A percentile compares a stretch with the other conserved stretches of the same genome.
Evolutionary conservation across 2,113 vertebrate genomes (phyloP).

Genomic region (Macaca mulatta): DNA sequence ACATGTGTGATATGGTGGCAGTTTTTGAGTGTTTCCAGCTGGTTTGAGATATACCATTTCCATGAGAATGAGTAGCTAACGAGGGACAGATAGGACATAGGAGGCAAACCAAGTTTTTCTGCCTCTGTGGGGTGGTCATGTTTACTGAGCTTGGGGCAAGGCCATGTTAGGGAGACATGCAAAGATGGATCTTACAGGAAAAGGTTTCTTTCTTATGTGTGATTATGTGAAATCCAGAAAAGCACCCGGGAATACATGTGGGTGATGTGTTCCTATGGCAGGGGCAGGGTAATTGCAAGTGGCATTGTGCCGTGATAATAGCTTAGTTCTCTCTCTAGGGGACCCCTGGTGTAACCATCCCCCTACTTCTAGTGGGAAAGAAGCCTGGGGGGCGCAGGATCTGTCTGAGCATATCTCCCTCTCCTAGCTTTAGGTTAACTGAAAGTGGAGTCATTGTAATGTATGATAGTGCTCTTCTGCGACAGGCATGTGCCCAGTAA

Average conservation of each 20-base stretch:
- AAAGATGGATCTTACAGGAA: neutral
- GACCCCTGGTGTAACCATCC: neutral
- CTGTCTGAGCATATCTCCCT: neutral
- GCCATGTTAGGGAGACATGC: neutral
- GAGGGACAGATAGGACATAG: neutral
- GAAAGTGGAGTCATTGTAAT: neutral
- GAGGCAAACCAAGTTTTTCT: neutral
- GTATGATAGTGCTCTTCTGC: neutral
- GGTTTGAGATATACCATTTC: neutral
- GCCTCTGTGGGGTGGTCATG: neutral
- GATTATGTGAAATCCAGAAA: neutral
- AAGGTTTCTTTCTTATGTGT: neutral
- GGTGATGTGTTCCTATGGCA: neutral
- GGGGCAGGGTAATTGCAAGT: neutral
- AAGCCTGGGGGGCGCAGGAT: neutral
- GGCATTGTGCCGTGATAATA: neutral
- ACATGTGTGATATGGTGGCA: neutral
- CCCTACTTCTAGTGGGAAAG: neutral
- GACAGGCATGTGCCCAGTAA: neutral
- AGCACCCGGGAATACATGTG: neutral
- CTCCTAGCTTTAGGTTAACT: neutral
- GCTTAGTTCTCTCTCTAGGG: neutral
- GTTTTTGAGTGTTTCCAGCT: neutral
- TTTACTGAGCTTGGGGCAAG: neutral
- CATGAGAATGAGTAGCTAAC: neutral